Evolutionary conservation across 2,113 vertebrate species (phyloP), one percentile per base, ranked within the genome.

Genomic region (Neomonachus schauinslandi): DNA sequence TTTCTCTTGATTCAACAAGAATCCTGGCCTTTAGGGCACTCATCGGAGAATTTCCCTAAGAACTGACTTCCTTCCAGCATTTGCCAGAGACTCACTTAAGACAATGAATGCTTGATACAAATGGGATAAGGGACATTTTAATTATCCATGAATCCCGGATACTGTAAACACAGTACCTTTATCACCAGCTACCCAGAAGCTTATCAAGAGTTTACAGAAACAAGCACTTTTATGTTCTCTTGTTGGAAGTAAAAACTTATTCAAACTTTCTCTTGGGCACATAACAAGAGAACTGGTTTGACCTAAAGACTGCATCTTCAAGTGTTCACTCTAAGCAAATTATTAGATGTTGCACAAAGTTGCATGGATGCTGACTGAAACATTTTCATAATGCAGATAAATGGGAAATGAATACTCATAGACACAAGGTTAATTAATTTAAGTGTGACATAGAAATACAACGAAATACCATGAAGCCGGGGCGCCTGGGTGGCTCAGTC

Each of bases 81-180:
- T 92, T 95, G 36, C 77, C 53, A 86, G 72, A 92, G 21, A 69
- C 51, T 89, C 72, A 91, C 46, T 95, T 65, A 53, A 72, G 12
- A 81, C 77, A 92, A 85, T 82, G 59, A 91, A 49, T 15, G 14
- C n/a, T 91, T 94, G 55, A 93, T 69, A 59, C 53, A 85, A 94
- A 96, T 33, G 55, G 36, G n/a, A 89, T 93, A 76, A 87, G 7
- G 21, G n/a, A 91, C 31, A 82, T 94, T 95, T 97, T 91, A 96
- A 93, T 95, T 67, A 89, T 83, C 86, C 59, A 22, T 31, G 55
- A 95, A 95, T 63, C n/a, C 14, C 57, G 31, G 24, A 28, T 57
- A 61, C 14, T 69, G 2, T 79, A 83, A 96, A 95, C 6, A 80
- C 24, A 26, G 61, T 57, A 42, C 28, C 28, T 85, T 83, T 86